Evolutionary conservation across 2,888 invertebrate genomes (phyloP), one percentile per base, ranked within the genome.

Genomic region (Lasioglossum lativentre): DNA sequence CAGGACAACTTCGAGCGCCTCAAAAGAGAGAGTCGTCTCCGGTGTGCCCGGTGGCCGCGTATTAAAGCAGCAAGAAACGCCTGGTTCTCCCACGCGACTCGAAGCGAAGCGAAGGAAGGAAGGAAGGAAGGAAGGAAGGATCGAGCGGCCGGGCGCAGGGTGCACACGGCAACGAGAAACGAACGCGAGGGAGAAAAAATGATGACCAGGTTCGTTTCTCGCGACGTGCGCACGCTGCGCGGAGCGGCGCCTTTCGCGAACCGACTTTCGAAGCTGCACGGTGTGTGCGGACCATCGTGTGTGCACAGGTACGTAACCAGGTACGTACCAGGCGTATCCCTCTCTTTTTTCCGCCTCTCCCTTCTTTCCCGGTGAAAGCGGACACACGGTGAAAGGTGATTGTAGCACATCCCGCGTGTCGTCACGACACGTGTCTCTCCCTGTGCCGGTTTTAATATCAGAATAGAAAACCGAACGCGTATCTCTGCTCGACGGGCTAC

Each of bases 331-430:
- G 80, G 63, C 85, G 76, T 85, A 74, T 82, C 70, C 66, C 74
- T 83, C 71, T 68, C 74, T 75, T 76, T 68, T 70, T 70, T 73
- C 59, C 16, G 38, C 47, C 52, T 71, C 14, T 66, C 42, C 59
- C 30, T 16, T 16, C 56, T 59, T 56, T 16, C 34, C 19, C 81
- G 88, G 88, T 88, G 88, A 88, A 88, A 88, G 88, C 86, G 66
- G 87, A 66, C 75, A 70, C 87, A n/a, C 52, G 83, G 88, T 88
- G 88, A 88, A 88, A 88, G 88, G 88, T 84, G 88, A 86, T 83
- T 56, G 86, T 56, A 42, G 86, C 83, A 81, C 83, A 83, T 86
- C 86, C 83, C 83, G 82, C 78, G 80, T 75, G 78, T 73, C 77
- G 66, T 73, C 78, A 23, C 52, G 70, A 30, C 63, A 77, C 80